phyloP scores from a whole-genome alignment of 2,888 invertebrate genomes.

The Diarsia mendica region DNA sequence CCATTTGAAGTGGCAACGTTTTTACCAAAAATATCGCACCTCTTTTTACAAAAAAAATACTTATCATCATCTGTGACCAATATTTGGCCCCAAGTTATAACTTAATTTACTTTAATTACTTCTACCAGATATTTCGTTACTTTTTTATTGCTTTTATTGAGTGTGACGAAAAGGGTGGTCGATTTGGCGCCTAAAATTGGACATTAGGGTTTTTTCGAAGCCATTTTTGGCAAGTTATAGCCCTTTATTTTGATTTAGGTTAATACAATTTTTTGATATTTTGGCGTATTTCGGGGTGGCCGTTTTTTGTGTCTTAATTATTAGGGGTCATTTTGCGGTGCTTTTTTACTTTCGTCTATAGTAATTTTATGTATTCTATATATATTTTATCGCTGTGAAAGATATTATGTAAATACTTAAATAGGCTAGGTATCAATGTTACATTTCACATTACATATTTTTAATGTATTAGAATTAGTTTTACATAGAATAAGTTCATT shows the following conservation, averaged over 20 bases:
- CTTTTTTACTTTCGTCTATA: constrained; percentile 3
- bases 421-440: neutral
- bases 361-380: no score
- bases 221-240: constrained; percentile 73
- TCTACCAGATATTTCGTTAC: constrained; percentile 70
- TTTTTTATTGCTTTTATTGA: constrained; percentile 75
- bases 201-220: constrained; percentile 71
- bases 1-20: constrained; percentile 22
- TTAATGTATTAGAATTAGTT: neutral
- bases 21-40: constrained; percentile 34
- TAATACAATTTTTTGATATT: constrained; percentile 68
- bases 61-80: constrained; percentile 67
- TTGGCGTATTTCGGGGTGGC: constrained; percentile 61
- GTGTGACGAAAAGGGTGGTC: constrained; percentile 84
- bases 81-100: constrained; percentile 76
- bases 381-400: no score
- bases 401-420: no score
- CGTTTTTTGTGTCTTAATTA: constrained; percentile 42
- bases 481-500: neutral
- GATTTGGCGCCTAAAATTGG: constrained; percentile 82
- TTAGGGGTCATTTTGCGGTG: constrained; percentile 23
- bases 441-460: no score
- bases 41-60: constrained; percentile 32
- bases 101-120: constrained; percentile 82
- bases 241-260: constrained; percentile 74